Percentiles rank a stretch among this genome's conserved stretches.
Conservation (phyloP, 2,888 invertebrate species). For the Dione juno region DNA sequence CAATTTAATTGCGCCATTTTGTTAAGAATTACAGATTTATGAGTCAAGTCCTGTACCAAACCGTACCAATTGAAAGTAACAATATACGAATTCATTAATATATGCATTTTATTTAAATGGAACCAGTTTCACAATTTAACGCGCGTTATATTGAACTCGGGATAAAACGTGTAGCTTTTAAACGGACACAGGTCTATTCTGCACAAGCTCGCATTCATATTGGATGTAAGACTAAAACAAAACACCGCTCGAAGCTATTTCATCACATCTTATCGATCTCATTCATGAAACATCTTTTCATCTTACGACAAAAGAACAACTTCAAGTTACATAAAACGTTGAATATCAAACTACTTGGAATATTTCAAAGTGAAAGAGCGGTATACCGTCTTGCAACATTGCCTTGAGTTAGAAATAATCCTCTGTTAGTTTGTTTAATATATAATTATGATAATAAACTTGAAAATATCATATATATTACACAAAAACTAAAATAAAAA, state of each 20-base stretch:
- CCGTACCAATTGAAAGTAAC: too few species aligned
- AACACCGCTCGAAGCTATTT: slow-evolving; percentile 21
- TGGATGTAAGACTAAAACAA: slow-evolving; percentile 12
- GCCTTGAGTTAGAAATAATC: not conserved
- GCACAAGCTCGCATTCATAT: not conserved
- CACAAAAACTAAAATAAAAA: too few species aligned
- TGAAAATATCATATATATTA: too few species aligned
- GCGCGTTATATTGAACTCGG: too few species aligned
- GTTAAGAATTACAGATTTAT: too few species aligned
- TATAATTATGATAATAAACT: too few species aligned
- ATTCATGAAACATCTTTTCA: slow-evolving; percentile 30
- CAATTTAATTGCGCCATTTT: too few species aligned
- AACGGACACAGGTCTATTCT: not conserved
- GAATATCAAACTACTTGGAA: slow-evolving; percentile 28
- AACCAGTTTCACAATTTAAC: too few species aligned
- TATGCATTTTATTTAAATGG: too few species aligned
- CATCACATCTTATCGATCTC: slow-evolving; percentile 24
- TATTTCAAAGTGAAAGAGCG: slow-evolving; percentile 21
- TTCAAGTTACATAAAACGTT: slow-evolving; percentile 24
- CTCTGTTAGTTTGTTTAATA: too few species aligned
- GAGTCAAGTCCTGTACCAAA: too few species aligned
- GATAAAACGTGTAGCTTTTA: not conserved
- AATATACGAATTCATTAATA: too few species aligned
- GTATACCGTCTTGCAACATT: slow-evolving; percentile 4
- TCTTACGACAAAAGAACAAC: slow-evolving; percentile 27